A percentile compares a stretch with the other conserved stretches of the same genome.
phyloP scores from a whole-genome alignment of 2,113 vertebrate species.

The Prietella phreatophila region DNA sequence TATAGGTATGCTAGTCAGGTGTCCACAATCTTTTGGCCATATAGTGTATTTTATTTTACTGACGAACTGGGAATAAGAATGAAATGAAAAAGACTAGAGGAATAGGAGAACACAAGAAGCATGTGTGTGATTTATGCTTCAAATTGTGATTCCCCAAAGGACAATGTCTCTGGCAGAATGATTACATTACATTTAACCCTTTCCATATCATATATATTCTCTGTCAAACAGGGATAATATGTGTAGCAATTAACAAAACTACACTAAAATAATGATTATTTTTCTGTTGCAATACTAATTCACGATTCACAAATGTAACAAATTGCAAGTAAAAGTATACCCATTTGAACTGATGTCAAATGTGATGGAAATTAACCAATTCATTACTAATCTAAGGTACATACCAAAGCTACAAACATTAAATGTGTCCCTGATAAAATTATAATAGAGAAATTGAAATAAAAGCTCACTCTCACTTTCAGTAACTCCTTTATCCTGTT shows the following conservation, averaged over 20 bases:
- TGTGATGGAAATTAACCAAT: background rate
- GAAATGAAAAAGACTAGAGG: background rate
- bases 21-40: background rate
- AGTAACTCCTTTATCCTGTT: background rate
- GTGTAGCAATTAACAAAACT: background rate
- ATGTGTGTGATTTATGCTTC: conserved; percentile 10
- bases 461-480: background rate
- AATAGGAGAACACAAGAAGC: background rate
- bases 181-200: background rate
- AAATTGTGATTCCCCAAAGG: conserved; percentile 7
- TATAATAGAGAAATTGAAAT: background rate
- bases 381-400: background rate
- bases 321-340: background rate
- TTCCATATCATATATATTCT: background rate
- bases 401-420: background rate
- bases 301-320: background rate
- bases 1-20: background rate
- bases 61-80: background rate
- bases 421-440: background rate
- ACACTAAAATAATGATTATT: background rate
- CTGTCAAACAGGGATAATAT: background rate
- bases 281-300: background rate
- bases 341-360: background rate
- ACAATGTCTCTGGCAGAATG: background rate
- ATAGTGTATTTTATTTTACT: conserved; percentile 21